A percentile compares a stretch with the other conserved stretches of the same genome.
These are phyloP conservation scores for Trogon surrucura DNA, from an alignment of 2,113 vertebrate genomes.

Conservation along the genomic window DNA sequence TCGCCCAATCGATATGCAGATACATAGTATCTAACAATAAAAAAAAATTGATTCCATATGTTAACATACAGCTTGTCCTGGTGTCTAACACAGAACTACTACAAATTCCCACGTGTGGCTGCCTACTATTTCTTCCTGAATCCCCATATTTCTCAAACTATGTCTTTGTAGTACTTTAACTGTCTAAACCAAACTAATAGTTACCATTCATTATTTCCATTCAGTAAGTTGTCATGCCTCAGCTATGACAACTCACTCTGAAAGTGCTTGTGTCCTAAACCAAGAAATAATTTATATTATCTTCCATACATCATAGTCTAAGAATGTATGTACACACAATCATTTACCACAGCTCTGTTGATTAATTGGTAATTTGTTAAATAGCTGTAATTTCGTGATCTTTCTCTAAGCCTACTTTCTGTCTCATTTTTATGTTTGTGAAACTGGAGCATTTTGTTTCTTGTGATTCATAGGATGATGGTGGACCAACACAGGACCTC, in stretches of 20 bases:
- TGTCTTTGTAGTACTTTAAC: not conserved
- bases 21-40: not conserved
- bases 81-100: not conserved
- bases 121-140: not conserved
- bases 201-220: not conserved
- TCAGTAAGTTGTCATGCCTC: not conserved
- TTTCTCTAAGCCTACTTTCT: not conserved
- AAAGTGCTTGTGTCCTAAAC: not conserved
- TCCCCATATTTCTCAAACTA: not conserved
- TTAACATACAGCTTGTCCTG: not conserved
- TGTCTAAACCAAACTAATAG: not conserved
- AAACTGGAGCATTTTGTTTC: not conserved
- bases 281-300: not conserved
- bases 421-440: not conserved
- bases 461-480: not conserved
- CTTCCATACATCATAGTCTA: not conserved
- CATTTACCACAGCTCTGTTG: not conserved
- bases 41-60: not conserved
- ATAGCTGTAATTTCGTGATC: not conserved
- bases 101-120: not conserved
- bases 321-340: not conserved
- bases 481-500: not conserved
- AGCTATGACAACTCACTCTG: not conserved
- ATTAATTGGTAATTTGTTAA: not conserved
- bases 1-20: not conserved